Evolutionary conservation across 2,113 vertebrate species (phyloP), one percentile per base, ranked within the genome.

Genomic region (Pica pica): DNA sequence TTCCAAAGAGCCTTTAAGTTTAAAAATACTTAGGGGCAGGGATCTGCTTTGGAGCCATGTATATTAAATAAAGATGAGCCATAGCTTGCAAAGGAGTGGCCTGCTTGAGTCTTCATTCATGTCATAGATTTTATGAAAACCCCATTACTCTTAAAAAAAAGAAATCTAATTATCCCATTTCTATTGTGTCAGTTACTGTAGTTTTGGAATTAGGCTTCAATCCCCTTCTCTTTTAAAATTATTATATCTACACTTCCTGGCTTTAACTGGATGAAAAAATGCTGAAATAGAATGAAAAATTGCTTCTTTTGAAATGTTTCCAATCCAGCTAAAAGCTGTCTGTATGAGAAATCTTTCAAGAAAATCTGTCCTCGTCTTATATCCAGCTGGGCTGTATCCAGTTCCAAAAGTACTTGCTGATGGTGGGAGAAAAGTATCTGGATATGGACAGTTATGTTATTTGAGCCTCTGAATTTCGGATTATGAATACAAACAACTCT

Each of bases 341-440:
- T 16, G 9, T 67, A 63, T 79, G 42, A 95, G 75, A 93, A 95
- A 88, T 69, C 79, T 81, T 78, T 71, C 82, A 93, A 95, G 92
- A 93, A 95, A 95, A 86, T 94, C 79, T 95, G 82, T 85, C 90
- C 87, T 88, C 71, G 15, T 95, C 78, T 70, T 86, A 52, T 59
- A 88, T 95, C 84, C 90, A 90, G 82, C 87, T 93, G 84, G 94
- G 52, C 26, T 86, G 49, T 31, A 86, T 93, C 52, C 93, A 86
- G 37, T 67, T 94, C 44, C 69, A 78, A 88, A 95, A 90, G 60
- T 44, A 80, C 71, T 93, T 83, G 80, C 59, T 87, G 61, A 83
- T 77, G 63, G 56, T 74, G 63, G 68, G 57, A 76, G 74, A 95
- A 84, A 91, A 93, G 42, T 77, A n/a, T 77, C 82, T 74, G 31